Conservation (phyloP, 2,113 vertebrate genomes). For the Tauraco erythrolophus region DNA sequence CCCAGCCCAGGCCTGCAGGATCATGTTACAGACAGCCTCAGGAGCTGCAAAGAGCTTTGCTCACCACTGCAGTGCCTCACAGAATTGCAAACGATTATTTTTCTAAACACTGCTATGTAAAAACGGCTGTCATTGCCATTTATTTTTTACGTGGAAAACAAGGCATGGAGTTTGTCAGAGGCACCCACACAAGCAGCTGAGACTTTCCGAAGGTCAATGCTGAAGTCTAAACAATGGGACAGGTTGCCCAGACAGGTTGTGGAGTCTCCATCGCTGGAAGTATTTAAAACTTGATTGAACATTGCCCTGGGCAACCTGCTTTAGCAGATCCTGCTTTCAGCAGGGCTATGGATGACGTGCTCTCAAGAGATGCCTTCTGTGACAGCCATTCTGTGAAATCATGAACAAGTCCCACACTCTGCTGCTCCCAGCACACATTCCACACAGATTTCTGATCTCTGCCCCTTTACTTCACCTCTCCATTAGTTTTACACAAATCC, state of each 20-base stretch:
- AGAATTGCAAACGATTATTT: not conserved
- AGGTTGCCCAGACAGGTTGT: not conserved
- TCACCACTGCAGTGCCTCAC: not conserved
- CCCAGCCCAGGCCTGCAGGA: not conserved
- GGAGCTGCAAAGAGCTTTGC: not conserved
- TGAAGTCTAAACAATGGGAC: not conserved
- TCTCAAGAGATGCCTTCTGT: not conserved
- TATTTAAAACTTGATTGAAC: not conserved
- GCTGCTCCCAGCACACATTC: accelerated
- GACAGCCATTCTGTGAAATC: not conserved
- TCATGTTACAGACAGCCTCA: not conserved
- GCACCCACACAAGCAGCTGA: not conserved
- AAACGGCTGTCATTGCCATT: not conserved
- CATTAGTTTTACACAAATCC: not conserved
- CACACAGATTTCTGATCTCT: not conserved
- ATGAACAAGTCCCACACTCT: accelerated
- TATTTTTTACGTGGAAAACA: not conserved
- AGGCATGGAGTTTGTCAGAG: not conserved
- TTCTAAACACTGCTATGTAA: not conserved
- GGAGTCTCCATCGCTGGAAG: not conserved
- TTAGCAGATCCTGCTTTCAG: not conserved
- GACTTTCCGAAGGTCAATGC: not conserved
- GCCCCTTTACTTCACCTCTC: not conserved
- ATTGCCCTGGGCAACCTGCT: not conserved
- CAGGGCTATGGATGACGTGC: not conserved